phyloP scores from a whole-genome alignment of 2,113 vertebrate species.

The Equus przewalskii region DNA sequence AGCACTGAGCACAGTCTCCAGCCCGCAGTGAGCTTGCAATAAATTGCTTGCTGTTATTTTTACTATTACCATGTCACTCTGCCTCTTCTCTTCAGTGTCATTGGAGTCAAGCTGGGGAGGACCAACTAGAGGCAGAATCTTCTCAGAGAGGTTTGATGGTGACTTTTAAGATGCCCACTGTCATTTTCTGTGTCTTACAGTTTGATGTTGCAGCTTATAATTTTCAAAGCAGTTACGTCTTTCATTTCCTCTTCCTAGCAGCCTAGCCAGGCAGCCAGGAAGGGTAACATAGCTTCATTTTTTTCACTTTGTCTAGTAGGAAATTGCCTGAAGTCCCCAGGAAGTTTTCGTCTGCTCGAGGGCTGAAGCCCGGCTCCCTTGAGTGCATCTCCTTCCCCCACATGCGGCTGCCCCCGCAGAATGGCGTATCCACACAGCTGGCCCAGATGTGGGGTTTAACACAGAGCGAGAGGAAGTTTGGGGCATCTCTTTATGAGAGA shows the following conservation, averaged over 20 bases:
- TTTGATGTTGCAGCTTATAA: not conserved
- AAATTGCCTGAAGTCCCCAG: not conserved
- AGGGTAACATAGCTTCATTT: not conserved
- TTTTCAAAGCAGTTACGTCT: not conserved
- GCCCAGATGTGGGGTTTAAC: not conserved
- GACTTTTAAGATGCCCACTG: not conserved
- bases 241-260: not conserved
- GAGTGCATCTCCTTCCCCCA: fast-evolving
- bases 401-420: fast-evolving
- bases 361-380: not conserved
- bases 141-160: not conserved
- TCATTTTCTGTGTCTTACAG: not conserved
- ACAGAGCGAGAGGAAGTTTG: not conserved
- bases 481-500: constrained; percentile 33
- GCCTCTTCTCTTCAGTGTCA: not conserved
- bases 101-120: fast-evolving
- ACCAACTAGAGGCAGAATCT: not conserved
- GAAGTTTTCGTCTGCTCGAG: not conserved
- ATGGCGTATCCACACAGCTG: not conserved
- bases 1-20: not conserved
- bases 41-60: fast-evolving
- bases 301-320: not conserved
- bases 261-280: not conserved
- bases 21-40: not conserved
- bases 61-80: not conserved